These are phyloP conservation scores for Sepioteuthis lessoniana DNA, from an alignment of 2,888 invertebrate genomes.

Conservation along the genomic window DNA sequence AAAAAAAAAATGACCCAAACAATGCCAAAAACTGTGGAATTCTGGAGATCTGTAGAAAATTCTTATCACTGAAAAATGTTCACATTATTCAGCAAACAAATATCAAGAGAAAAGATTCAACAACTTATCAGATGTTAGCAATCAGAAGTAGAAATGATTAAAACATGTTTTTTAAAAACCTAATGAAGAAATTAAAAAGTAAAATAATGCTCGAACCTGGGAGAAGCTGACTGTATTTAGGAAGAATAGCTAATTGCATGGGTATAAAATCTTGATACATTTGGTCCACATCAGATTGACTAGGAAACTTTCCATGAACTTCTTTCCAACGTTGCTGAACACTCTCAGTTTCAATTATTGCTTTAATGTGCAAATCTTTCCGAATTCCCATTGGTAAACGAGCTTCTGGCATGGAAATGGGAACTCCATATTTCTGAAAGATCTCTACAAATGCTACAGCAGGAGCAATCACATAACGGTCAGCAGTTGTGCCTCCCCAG, in stretches of 20 bases:
- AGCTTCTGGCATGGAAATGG: conserved; percentile 71
- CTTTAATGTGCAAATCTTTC: conserved; percentile 72
- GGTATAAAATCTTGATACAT: conserved; percentile 74
- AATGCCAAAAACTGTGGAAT: no score
- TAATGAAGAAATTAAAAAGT: not conserved
- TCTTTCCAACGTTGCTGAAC: conserved; percentile 70
- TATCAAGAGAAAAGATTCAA: no score
- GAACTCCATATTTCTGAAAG: conserved; percentile 65
- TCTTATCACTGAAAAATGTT: no score
- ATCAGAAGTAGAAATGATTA: no score
- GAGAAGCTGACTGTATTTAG: conserved; percentile 67
- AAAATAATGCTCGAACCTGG: conserved; percentile 52
- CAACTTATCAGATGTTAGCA: no score
- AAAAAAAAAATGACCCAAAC: no score
- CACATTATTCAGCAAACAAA: no score
- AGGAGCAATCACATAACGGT: conserved; percentile 75
- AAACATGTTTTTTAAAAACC: no score
- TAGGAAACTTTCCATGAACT: conserved; percentile 66
- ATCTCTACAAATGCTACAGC: conserved; percentile 72
- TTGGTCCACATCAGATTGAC: conserved; percentile 69
- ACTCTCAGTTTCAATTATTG: conserved; percentile 66
- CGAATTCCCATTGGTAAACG: conserved; percentile 75
- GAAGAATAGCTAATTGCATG: conserved; percentile 67
- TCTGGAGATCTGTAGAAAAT: no score
- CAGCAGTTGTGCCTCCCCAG: conserved; percentile 75